phyloP scores from a whole-genome alignment of 2,888 invertebrate genomes.

The Scaptomyza cyrtandrae region DNA sequence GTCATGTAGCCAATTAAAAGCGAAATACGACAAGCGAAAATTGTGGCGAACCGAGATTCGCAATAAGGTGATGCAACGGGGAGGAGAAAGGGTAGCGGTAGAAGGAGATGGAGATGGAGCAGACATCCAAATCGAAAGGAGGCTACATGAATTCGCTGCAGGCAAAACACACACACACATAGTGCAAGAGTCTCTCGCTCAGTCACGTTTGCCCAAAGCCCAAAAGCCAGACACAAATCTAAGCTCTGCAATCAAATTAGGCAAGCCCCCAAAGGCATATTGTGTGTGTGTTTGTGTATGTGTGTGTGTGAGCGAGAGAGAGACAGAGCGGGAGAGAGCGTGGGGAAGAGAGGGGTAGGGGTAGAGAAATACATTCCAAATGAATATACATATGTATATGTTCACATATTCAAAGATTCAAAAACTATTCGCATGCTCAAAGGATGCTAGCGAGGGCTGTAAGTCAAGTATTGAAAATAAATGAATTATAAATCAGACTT shows the following conservation, averaged over 20 bases:
- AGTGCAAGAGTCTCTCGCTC: conserved; percentile 38
- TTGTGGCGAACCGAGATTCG: conserved; percentile 60
- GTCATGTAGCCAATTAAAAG: conserved; percentile 81
- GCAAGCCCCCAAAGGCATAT: conserved; percentile 52
- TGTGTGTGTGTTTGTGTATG: neutral
- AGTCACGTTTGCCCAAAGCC: conserved; percentile 65
- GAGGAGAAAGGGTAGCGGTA: neutral
- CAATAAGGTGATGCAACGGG: conserved; percentile 2
- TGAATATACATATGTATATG: neutral
- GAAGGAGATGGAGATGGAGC: conserved; percentile 1
- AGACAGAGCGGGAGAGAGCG: neutral
- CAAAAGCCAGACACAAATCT: conserved; percentile 67
- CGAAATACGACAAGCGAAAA: conserved; percentile 75
- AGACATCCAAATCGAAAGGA: conserved; percentile 52
- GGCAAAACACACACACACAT: conserved; percentile 1
- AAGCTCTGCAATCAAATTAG: conserved; percentile 75
- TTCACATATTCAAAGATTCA: neutral
- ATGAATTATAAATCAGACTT: no score
- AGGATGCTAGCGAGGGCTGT: neutral
- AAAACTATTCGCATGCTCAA: neutral
- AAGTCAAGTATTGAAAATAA: neutral
- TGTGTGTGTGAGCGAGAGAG: neutral
- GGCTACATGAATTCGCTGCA: conserved; percentile 29
- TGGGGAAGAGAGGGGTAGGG: no score
- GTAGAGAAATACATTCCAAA: conserved; percentile 18